Conservation (phyloP, 2,888 invertebrate species). For the Stomorhina lunata region DNA sequence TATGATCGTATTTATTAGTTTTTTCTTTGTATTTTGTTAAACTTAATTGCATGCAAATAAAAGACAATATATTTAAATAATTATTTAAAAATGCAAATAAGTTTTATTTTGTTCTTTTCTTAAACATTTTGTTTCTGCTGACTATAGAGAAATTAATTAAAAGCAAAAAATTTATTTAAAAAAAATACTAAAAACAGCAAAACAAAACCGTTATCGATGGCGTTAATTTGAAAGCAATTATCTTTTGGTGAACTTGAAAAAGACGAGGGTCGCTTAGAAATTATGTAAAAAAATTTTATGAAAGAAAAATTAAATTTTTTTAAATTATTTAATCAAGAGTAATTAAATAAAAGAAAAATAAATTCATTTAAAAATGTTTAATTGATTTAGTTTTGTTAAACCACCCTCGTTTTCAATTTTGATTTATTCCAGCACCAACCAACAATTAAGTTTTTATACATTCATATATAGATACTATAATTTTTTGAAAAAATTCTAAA, state of each 20-base stretch:
- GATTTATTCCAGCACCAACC: too few relatives aligned
- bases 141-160: not conserved
- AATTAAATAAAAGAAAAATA: too few relatives aligned
- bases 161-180: not conserved
- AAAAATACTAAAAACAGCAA: too few relatives aligned
- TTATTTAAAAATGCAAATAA: slow-evolving; percentile 35
- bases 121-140: not conserved
- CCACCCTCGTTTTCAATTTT: too few relatives aligned
- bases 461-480: not conserved
- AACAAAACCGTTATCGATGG: slow-evolving; percentile 39
- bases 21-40: not conserved
- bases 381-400: too few relatives aligned
- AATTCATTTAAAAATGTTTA: too few relatives aligned
- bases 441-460: too few relatives aligned
- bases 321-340: too few relatives aligned
- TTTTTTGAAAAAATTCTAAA: not conserved
- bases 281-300: too few relatives aligned
- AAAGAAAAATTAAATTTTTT: too few relatives aligned
- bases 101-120: not conserved
- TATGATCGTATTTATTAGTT: too few relatives aligned
- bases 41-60: slow-evolving; percentile 40
- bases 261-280: not conserved
- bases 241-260: not conserved
- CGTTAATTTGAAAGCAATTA: slow-evolving; percentile 22
- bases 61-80: slow-evolving; percentile 10